phyloP scores from a whole-genome alignment of 2,888 invertebrate genomes.

The Dicyrtoma fusca region DNA sequence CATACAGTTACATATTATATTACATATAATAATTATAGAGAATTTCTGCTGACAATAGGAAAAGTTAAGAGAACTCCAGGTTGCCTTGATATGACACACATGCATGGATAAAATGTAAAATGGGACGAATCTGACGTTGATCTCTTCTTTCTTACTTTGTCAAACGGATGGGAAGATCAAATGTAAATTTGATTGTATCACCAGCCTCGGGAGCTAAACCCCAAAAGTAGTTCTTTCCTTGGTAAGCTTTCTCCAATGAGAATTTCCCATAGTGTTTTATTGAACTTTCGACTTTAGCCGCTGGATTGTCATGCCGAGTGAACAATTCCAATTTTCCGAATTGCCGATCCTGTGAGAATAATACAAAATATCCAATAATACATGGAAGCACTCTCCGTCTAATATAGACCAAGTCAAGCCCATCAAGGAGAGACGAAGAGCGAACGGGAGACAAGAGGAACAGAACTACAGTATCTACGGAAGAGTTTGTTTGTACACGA shows the following conservation, averaged over 20 bases:
- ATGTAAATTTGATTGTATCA: conserved; percentile 78
- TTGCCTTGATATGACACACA: too few relatives aligned
- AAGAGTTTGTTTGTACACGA: too few relatives aligned
- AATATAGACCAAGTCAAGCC: too few relatives aligned
- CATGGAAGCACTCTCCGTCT: not conserved
- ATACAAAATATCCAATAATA: not conserved
- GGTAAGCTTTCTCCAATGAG: conserved; percentile 78
- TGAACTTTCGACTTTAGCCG: conserved; percentile 70
- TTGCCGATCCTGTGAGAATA: conserved; percentile 73
- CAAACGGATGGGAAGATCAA: conserved; percentile 71
- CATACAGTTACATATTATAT: too few relatives aligned
- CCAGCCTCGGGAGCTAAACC: conserved; percentile 81
- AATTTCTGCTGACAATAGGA: too few relatives aligned
- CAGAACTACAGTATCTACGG: too few relatives aligned
- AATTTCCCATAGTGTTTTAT: conserved; percentile 80
- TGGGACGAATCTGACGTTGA: too few relatives aligned
- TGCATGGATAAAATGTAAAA: too few relatives aligned
- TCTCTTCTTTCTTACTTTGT: conserved; percentile 68
- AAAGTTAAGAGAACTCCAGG: too few relatives aligned
- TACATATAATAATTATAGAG: too few relatives aligned
- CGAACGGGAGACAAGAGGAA: not conserved
- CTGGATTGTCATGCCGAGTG: conserved; percentile 78
- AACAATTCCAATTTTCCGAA: conserved; percentile 81
- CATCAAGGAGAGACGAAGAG: not conserved
- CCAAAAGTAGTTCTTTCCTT: conserved; percentile 89